These are phyloP conservation scores for Cotesia vestalis DNA, from an alignment of 1,140 invertebrate genomes.

Conservation along the genomic window DNA sequence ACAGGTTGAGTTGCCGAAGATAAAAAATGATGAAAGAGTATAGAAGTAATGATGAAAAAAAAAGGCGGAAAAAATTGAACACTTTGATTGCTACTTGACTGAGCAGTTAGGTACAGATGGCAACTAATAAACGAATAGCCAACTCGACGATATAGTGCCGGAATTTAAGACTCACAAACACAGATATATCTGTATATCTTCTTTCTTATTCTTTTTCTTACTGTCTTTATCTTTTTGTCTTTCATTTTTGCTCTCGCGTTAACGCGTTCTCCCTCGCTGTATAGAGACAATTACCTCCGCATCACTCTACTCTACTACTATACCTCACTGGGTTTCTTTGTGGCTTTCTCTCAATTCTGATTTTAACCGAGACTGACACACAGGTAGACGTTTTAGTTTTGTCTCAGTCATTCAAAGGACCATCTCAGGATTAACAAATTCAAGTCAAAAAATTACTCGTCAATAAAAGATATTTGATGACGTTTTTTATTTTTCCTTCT, in stretches of 20 bases:
- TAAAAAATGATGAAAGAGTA: too few species aligned
- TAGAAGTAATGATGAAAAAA: too few species aligned
- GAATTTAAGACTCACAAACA: too few species aligned
- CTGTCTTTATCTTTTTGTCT: not conserved
- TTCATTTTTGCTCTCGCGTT: slow-evolving; percentile 4
- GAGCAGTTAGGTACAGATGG: too few species aligned
- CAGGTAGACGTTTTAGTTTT: slow-evolving; percentile 22
- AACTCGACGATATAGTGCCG: too few species aligned
- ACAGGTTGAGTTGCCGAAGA: too few species aligned
- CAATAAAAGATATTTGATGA: too few species aligned
- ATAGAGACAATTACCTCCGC: slow-evolving; percentile 3
- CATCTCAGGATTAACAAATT: slow-evolving; percentile 9
- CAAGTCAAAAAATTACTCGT: not conserved
- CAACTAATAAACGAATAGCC: too few species aligned
- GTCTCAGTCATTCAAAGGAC: not conserved
- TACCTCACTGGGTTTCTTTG: slow-evolving; percentile 24
- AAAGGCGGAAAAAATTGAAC: too few species aligned
- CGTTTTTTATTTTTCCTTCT: too few species aligned
- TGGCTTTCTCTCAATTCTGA: slow-evolving; percentile 23
- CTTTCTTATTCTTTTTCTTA: not conserved
- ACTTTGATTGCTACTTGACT: too few species aligned
- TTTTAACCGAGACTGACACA: not conserved
- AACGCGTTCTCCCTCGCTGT: not conserved
- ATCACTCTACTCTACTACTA: slow-evolving; percentile 4
- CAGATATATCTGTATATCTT: not conserved